Evolutionary conservation across 1,140 invertebrate genomes (phyloP).

Genomic region (Camponotus vicinus): DNA sequence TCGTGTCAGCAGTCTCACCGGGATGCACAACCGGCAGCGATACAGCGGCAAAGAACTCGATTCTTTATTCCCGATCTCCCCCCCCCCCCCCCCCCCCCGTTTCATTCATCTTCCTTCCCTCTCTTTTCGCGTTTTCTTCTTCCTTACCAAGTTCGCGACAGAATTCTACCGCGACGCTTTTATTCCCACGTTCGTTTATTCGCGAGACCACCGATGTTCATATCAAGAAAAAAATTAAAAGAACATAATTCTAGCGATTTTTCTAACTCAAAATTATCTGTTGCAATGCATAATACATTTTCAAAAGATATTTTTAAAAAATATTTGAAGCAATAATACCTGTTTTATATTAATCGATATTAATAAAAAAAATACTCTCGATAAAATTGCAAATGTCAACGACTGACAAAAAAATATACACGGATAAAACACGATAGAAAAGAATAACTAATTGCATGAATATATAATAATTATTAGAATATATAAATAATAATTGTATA

Average conservation of each 20-base stretch:
- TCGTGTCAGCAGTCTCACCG: slow-evolving; percentile 48
- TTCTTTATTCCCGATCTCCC: slow-evolving; percentile 24
- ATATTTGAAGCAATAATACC: neutral
- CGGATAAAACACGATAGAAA: neutral
- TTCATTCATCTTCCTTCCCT: slow-evolving; percentile 41
- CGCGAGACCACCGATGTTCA: neutral
- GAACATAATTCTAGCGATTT: neutral
- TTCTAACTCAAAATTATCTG: neutral
- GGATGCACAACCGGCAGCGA: slow-evolving; percentile 20
- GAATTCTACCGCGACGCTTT: slow-evolving; percentile 42
- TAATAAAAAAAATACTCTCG: neutral
- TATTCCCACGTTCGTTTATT: slow-evolving; percentile 42
- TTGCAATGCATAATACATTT: neutral
- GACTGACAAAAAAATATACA: neutral
- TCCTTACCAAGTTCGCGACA: slow-evolving; percentile 18
- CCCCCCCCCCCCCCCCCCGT: slow-evolving; percentile 36
- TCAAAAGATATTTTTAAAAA: neutral
- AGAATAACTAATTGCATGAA: slow-evolving; percentile 14
- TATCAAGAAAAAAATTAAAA: slow-evolving; percentile 14
- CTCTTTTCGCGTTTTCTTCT: slow-evolving; percentile 13
- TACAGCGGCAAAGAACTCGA: slow-evolving; percentile 29
- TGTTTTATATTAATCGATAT: neutral
- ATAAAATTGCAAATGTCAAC: neutral
- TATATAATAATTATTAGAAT: too few species aligned
- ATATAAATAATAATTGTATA: neutral